A percentile compares a stretch with the other conserved stretches of the same genome.
Evolutionary conservation across 1,140 invertebrate species (phyloP).

Genomic region (Periplaneta americana): DNA sequence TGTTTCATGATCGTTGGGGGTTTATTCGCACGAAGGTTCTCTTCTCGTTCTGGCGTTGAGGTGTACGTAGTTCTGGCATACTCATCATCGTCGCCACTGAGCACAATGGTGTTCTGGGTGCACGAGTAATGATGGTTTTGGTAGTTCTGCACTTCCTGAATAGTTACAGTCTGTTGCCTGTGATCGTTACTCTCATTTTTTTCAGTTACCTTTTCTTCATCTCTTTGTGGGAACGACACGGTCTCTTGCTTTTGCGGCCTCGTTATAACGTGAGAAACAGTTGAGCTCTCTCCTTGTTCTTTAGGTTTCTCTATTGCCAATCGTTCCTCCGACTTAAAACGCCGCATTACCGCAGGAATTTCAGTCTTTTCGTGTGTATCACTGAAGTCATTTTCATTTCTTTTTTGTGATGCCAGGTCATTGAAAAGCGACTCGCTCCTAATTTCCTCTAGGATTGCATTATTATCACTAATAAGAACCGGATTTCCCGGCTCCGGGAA

Average conservation of each 20-base stretch:
- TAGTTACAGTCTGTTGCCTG: background rate
- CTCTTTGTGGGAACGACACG: background rate
- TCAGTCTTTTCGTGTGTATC: background rate
- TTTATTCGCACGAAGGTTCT: background rate
- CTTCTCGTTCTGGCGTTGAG: background rate
- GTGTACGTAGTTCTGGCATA: background rate
- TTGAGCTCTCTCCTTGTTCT: background rate
- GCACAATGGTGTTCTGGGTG: background rate
- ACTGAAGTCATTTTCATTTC: background rate
- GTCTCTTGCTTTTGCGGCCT: background rate
- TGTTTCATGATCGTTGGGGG: background rate
- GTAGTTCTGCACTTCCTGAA: background rate
- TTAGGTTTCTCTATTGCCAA: background rate
- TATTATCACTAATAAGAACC: background rate
- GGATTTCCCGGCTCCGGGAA: background rate
- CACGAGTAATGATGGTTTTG: no score
- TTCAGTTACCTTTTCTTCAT: background rate
- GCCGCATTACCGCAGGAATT: background rate
- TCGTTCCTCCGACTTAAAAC: background rate
- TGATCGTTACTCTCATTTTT: background rate
- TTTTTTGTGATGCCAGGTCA: background rate
- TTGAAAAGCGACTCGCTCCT: background rate
- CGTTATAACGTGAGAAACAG: background rate
- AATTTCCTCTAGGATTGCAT: background rate
- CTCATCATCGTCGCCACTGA: background rate